Base-by-base conservation (phyloP, 1,140 invertebrate genomes). In the Heliconius eleuchia region DNA sequence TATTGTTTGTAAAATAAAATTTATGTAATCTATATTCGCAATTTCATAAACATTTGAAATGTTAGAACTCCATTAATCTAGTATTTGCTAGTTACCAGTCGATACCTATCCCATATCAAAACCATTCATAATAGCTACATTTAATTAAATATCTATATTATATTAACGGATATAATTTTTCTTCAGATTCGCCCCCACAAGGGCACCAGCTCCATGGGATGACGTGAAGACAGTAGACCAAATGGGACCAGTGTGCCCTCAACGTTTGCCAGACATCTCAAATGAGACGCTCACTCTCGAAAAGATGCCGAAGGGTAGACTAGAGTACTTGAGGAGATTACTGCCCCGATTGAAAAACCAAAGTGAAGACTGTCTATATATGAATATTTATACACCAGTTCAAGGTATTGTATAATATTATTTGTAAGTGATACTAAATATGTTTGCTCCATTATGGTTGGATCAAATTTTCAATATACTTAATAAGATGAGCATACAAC, bases 281-380 rank as follows among this genome's bases (percentile, higher is more conserved):
- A 98, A 98, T 91, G 98, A 98, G 91, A 97, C 98, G 1, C 96
- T 97, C 6, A 96, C 97, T 1, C 91, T 98, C 76, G 96, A 97
- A 83, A 96, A 96, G 76, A 98, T 99, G 97, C 98, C 98, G 4
- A 97, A 97, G 87, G 98, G 98, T n/a, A 95, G 98, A 18, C 95
- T 99, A 71, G 97, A 98, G 85, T 98, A 98, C 88, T 95, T 99
- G 37, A 96, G 97, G 83, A 96, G 98, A 85, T 95, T 99, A 74
- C 92, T 98, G 82, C 98, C 98, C 8, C 96, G 97, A 91, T 95
- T 99, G 76, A 96, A 96, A 86, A 98, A 99, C 88, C 98, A 99
- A 92, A 98, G 97, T 85, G 99, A 99, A 95, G 99, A 99, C 94
- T 99, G 99, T 89, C 96, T 99, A 37, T 99, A 99, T 91, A 96